These are phyloP conservation scores for Limnephilus rhombicus DNA, from an alignment of 2,888 invertebrate genomes.

Conservation along the genomic window DNA sequence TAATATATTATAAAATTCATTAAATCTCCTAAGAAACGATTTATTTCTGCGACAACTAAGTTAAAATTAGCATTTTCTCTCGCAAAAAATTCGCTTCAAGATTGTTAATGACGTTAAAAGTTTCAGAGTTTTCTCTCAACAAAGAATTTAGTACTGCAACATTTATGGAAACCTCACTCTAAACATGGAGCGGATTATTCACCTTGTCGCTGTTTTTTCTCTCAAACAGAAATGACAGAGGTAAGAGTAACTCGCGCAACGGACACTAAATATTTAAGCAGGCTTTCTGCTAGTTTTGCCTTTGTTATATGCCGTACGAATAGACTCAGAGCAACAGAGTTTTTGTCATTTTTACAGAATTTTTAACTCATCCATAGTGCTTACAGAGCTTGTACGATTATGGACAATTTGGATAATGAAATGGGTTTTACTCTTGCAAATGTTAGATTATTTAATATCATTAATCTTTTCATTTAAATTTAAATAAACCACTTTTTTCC, in stretches of 20 bases:
- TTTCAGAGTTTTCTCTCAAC: neutral
- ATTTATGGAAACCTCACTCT: slow-evolving; percentile 49
- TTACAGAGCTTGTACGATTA: neutral
- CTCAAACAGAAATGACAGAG: slow-evolving; percentile 59
- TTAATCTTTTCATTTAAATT: too few species aligned
- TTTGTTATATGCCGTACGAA: slow-evolving; percentile 54
- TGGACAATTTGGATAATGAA: neutral
- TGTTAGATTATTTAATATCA: neutral
- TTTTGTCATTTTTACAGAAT: neutral
- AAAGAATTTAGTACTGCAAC: slow-evolving; percentile 22
- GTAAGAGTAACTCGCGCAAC: slow-evolving; percentile 46
- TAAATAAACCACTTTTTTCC: too few species aligned
- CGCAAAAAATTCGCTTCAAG: neutral
- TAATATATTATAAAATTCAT: too few species aligned
- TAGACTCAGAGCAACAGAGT: neutral
- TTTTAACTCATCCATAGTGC: neutral
- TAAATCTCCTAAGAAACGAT: too few species aligned
- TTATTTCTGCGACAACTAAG: neutral
- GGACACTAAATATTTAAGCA: slow-evolving; percentile 64
- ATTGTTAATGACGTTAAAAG: neutral
- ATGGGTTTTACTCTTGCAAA: neutral
- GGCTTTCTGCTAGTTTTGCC: slow-evolving; percentile 56
- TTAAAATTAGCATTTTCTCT: neutral
- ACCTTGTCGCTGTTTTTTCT: slow-evolving; percentile 46
- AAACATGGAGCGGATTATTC: slow-evolving; percentile 49